Conservation (phyloP, 1,140 invertebrate species). For the Pseudomyrmex cubaensis region DNA sequence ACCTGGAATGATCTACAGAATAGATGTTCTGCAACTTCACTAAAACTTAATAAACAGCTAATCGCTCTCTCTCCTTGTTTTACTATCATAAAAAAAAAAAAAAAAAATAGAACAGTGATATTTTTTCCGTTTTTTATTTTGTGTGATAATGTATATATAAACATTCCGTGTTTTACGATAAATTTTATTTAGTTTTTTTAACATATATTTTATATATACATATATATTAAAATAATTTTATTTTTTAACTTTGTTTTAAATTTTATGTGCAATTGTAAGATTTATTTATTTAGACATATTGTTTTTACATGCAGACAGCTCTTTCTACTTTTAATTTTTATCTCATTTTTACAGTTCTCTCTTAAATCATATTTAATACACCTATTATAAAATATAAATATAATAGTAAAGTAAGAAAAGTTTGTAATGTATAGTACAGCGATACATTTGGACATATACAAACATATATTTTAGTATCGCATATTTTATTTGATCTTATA, state of each 20-base stretch:
- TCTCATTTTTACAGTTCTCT: not conserved
- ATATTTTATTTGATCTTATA: constrained; percentile 9
- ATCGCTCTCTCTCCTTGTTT: no score
- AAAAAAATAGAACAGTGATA: no score
- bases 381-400: constrained; percentile 5
- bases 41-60: no score
- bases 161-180: not conserved
- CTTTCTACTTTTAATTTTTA: not conserved
- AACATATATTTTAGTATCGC: not conserved
- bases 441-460: not conserved
- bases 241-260: not conserved
- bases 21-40: not conserved
- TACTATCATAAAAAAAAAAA: no score
- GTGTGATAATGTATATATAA: no score
- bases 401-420: constrained; percentile 5
- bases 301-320: constrained; percentile 1
- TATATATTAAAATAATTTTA: not conserved
- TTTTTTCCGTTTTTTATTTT: no score
- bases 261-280: not conserved
- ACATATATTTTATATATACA: not conserved
- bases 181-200: constrained; percentile 9
- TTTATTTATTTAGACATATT: constrained; percentile 5
- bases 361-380: not conserved
- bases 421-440: constrained; percentile 6
- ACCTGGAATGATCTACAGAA: not conserved